phyloP scores from a whole-genome alignment of 1,140 invertebrate genomes.

The Heliconius hewitsoni region DNA sequence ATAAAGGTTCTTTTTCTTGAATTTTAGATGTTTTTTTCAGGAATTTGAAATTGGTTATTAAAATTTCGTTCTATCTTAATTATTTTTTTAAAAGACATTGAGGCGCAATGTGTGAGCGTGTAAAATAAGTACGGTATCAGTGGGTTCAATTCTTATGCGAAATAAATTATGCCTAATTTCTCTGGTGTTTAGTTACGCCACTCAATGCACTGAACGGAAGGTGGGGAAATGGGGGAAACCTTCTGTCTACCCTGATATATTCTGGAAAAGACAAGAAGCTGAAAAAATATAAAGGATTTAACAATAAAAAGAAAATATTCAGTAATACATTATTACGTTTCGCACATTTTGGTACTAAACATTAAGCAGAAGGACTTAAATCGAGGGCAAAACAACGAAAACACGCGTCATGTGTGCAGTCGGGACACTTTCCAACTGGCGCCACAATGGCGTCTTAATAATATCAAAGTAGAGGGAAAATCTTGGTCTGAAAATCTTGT shows the following conservation, averaged over 20 bases:
- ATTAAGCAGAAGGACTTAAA: background rate
- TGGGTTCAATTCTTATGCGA: background rate
- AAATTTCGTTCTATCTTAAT: background rate
- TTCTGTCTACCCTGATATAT: no score
- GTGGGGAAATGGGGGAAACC: background rate
- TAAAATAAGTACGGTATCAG: no score
- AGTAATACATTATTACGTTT: background rate
- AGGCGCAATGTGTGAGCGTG: no score
- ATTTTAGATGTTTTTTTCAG: background rate
- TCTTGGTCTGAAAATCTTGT: no score
- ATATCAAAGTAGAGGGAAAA: background rate
- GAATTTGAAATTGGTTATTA: background rate
- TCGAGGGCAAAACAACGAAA: background rate
- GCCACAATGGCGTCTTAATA: background rate
- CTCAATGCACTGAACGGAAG: background rate
- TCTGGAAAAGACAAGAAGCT: no score
- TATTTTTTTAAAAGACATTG: background rate
- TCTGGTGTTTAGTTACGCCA: background rate
- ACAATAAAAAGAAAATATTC: background rate
- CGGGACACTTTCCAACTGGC: background rate
- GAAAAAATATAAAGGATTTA: no score
- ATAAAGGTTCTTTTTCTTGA: background rate
- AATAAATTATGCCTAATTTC: background rate
- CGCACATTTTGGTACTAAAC: background rate
- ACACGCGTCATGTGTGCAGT: background rate